Conservation (phyloP, 2,797 vertebrate genomes). For the Alectoris magna region DNA sequence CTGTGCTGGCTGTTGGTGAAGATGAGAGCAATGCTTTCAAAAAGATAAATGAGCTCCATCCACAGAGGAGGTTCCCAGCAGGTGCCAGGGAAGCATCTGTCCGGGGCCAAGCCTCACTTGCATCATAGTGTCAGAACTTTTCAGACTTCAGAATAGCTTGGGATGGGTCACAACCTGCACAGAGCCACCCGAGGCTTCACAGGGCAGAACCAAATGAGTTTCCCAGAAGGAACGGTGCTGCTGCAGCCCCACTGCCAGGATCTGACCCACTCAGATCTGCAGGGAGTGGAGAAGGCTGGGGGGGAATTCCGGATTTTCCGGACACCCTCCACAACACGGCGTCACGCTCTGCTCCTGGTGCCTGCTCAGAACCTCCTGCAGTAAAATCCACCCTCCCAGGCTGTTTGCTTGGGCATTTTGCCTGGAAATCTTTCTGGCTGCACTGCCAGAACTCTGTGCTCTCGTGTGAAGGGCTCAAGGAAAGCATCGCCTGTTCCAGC, state of each 20-base stretch:
- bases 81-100: neutral
- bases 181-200: neutral
- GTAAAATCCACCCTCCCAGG: neutral
- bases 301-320: neutral
- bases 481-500: neutral
- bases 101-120: neutral
- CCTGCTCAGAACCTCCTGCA: neutral
- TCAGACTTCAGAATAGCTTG: neutral
- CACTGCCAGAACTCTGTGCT: neutral
- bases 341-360: neutral
- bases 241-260: no score
- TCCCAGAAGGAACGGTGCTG: neutral
- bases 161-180: neutral
- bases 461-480: neutral
- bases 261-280: neutral
- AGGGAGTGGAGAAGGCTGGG: neutral
- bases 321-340: neutral
- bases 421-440: neutral
- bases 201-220: neutral
- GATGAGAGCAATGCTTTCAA: neutral
- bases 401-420: neutral
- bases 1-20: rapidly evolving
- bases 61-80: neutral
- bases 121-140: neutral
- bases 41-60: neutral